phyloP scores from a whole-genome alignment of 2,888 invertebrate species.

The Drosophila mulleri region DNA sequence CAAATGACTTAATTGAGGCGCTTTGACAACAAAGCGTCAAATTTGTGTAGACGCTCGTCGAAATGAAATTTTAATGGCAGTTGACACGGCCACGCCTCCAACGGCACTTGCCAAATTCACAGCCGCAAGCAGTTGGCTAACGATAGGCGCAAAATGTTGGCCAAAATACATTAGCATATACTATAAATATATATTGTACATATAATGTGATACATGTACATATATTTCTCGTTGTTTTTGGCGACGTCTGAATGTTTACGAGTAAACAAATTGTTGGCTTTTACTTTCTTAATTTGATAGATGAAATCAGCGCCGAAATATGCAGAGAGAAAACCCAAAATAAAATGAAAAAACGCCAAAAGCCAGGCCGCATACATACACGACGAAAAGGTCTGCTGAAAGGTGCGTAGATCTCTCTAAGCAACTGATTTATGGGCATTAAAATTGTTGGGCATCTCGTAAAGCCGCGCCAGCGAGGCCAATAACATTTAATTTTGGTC shows the following conservation, averaged over 20 bases:
- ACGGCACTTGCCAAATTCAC: constrained; percentile 27
- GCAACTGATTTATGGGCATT: constrained; percentile 64
- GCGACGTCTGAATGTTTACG: constrained; percentile 70
- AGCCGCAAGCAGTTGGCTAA: constrained; percentile 25
- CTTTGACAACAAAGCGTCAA: constrained; percentile 45
- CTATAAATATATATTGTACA: background rate
- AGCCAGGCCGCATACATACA: background rate
- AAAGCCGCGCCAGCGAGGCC: constrained; percentile 61
- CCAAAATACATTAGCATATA: constrained; percentile 15
- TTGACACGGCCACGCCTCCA: constrained; percentile 46
- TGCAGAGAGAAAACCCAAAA: constrained; percentile 33
- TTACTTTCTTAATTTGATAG: constrained; percentile 78
- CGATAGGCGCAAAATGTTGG: constrained; percentile 19
- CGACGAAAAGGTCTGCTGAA: constrained; percentile 53
- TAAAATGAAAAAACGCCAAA: background rate
- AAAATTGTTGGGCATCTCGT: constrained; percentile 69
- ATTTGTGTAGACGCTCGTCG: constrained; percentile 46
- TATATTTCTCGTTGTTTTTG: constrained; percentile 4
- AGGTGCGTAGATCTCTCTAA: constrained; percentile 61
- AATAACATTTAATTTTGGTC: constrained; percentile 76
- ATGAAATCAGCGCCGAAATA: constrained; percentile 75
- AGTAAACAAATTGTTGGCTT: constrained; percentile 50
- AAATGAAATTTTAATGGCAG: constrained; percentile 67
- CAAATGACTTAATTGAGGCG: constrained; percentile 49
- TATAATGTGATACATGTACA: background rate